Evolutionary conservation across 1,140 invertebrate species (phyloP).

Genomic region (Conopomorpha cramerella): DNA sequence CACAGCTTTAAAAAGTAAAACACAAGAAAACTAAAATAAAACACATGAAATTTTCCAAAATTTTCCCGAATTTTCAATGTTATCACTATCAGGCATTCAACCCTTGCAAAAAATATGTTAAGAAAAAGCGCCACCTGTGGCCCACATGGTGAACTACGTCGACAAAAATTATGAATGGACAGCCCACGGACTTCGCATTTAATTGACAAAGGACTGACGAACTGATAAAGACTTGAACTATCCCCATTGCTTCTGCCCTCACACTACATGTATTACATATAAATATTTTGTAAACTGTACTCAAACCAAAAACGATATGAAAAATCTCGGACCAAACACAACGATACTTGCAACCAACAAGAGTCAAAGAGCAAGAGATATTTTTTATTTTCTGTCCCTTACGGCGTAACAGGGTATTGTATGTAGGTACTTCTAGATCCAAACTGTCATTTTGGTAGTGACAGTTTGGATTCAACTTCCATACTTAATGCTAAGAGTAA

Average conservation of each 20-base stretch:
- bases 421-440: too few relatives aligned
- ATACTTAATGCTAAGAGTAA: too few relatives aligned
- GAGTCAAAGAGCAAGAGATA: too few relatives aligned
- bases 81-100: conserved; percentile 23
- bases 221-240: background rate
- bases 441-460: too few relatives aligned
- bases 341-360: too few relatives aligned
- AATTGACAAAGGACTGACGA: background rate
- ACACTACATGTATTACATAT: background rate
- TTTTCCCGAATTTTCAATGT: conserved; percentile 18
- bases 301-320: too few relatives aligned
- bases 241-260: background rate
- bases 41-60: background rate
- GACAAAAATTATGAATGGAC: too few relatives aligned
- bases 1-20: background rate
- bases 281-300: background rate
- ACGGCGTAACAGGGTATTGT: too few relatives aligned
- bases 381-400: too few relatives aligned
- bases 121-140: conserved; percentile 14
- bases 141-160: background rate
- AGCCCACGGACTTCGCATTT: too few relatives aligned
- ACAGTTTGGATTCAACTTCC: too few relatives aligned
- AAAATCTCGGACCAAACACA: too few relatives aligned
- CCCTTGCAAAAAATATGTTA: conserved; percentile 15
- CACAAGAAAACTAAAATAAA: background rate